A percentile compares a stretch with the other conserved stretches of the same genome.
These are phyloP conservation scores for Eurypyga helias DNA, from an alignment of 2,113 vertebrate species.

Conservation along the genomic window DNA sequence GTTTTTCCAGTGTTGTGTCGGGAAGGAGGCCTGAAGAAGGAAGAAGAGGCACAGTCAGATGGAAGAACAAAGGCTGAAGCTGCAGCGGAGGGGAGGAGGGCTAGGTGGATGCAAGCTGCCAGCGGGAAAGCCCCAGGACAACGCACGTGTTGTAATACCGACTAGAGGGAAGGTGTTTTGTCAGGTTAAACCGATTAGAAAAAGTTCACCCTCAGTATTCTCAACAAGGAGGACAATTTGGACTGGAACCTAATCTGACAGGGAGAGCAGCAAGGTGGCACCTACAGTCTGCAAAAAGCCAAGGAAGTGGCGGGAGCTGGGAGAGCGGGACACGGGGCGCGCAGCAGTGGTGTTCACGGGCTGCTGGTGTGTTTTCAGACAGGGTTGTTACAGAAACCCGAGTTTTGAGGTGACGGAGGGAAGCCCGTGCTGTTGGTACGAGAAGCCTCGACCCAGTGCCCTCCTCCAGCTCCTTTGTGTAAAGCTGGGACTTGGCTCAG, in stretches of 20 bases:
- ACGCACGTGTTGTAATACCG: background rate
- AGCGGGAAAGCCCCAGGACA: background rate
- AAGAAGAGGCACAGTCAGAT: background rate
- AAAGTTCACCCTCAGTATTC: background rate
- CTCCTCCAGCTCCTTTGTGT: background rate
- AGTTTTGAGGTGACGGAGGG: background rate
- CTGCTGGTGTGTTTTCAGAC: background rate
- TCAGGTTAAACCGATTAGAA: background rate
- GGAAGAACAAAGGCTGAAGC: background rate
- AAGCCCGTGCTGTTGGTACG: background rate
- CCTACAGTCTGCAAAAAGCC: background rate
- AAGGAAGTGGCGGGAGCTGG: background rate
- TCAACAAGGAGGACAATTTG: background rate
- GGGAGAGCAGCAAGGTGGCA: background rate
- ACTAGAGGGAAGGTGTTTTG: background rate
- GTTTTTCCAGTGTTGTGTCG: constrained; percentile 46
- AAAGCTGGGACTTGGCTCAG: background rate
- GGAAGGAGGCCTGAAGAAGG: constrained; percentile 15
- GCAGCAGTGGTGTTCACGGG: fast-evolving
- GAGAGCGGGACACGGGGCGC: background rate
- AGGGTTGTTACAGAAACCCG: constrained; percentile 12
- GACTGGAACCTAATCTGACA: background rate
- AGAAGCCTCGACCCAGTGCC: background rate
- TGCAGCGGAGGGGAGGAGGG: background rate
- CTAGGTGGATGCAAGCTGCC: background rate